Base-by-base conservation (phyloP, 2,797 vertebrate species). In the Lindbergichthys nudifrons region DNA sequence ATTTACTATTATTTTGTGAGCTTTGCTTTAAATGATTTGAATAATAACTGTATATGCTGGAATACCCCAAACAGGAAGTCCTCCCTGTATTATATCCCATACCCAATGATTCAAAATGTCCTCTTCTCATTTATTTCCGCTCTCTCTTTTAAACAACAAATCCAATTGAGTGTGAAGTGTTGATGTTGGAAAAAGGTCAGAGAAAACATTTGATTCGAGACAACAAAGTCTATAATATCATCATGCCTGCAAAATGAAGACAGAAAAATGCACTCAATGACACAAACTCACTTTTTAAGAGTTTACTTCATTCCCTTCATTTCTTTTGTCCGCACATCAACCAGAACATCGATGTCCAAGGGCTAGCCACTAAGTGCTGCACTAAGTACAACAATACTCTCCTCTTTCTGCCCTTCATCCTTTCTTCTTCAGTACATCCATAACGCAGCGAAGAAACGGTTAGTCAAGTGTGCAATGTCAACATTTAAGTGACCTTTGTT, bases 401-500 rank as follows among this genome's bases (percentile, higher is more conserved):
- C 6, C 21, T 79, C 73, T 75, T 73, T 66, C 50, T 78, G 45
- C 75, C 68, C 80, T 69, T 50, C 67, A 43, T 78, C 64, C 61
- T 50, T 59, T 80, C 60, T 59, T 79, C 60, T n/a, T 65, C 66
- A 60, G 50, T 75, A 60, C 70, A 69, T 50, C 66, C 63, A 65
- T 36, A 66, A 52, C 77, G 26, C 45, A 19, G 57, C 1, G n/a
- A 83, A 13, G 73, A 81, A 69, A 42, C 13, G 42, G 51, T 79
- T 77, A 78, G 51, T 80, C 71, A 70, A 80, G 78, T 88, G 79
- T 83, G 85, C 69, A 70, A 3, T 68, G 70, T 70, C 78, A 79
- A 79, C 52, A 72, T 81, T 83, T 77, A 64, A 47, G 53, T 67
- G 73, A 79, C 79, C 77, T 82, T 80, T 85, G 70, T 88, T 75